Conservation (phyloP, 2,888 invertebrate genomes). For the Drosophila leonis region DNA sequence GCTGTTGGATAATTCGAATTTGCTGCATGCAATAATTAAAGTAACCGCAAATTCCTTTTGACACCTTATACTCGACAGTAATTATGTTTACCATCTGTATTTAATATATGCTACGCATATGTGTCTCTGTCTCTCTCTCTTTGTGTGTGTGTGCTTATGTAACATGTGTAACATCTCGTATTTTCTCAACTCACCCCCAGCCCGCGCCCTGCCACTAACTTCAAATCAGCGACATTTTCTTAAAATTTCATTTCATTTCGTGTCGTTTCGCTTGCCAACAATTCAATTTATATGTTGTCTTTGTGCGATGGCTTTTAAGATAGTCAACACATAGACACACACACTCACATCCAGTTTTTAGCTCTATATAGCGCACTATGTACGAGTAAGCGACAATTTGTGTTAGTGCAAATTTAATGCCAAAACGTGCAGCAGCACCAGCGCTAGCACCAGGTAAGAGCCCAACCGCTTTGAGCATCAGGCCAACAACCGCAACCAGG, state of each 20-base stretch:
- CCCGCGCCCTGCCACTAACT: constrained; percentile 44
- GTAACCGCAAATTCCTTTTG: constrained; percentile 50
- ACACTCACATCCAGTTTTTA: constrained; percentile 27
- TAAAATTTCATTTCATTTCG: constrained; percentile 72
- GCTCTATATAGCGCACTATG: constrained; percentile 34
- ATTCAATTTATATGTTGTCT: constrained; percentile 79
- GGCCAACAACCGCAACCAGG: constrained; percentile 62
- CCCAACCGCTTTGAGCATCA: constrained; percentile 52
- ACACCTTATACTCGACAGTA: constrained; percentile 36
- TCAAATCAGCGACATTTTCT: constrained; percentile 62
- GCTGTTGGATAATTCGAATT: constrained; percentile 9
- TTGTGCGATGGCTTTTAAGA: constrained; percentile 74
- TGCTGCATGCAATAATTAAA: constrained; percentile 35
- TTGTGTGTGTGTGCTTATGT: not conserved
- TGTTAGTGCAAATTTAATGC: constrained; percentile 81
- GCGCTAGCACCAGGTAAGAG: constrained; percentile 53
- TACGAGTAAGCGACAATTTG: constrained; percentile 78
- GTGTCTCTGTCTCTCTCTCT: not conserved
- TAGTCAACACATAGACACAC: constrained; percentile 16
- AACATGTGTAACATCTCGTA: constrained; percentile 13
- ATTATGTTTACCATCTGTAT: constrained; percentile 33
- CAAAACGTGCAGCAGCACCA: constrained; percentile 64
- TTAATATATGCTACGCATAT: not conserved
- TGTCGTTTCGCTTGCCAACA: constrained; percentile 74
- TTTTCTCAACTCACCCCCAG: constrained; percentile 8